Evolutionary conservation across 2,888 invertebrate species (phyloP).

Genomic region (Ptilodon capucinus): DNA sequence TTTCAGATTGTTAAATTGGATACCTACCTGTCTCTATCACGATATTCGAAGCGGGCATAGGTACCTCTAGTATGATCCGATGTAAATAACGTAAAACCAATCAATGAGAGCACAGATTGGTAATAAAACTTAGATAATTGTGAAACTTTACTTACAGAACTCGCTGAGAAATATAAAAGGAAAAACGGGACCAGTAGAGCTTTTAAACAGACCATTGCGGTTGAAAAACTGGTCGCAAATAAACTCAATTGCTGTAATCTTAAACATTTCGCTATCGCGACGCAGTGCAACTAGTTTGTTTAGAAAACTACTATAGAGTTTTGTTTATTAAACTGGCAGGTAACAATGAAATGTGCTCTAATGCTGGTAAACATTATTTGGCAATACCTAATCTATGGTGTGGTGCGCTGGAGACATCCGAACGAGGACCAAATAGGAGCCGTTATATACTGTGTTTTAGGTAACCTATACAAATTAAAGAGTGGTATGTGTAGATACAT

Average conservation of each 20-base stretch:
- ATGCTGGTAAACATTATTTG: not conserved
- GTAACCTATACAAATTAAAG: too few relatives aligned
- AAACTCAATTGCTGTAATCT: slow-evolving; percentile 1
- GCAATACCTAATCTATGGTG: not conserved
- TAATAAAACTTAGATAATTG: slow-evolving; percentile 1
- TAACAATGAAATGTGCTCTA: slow-evolving; percentile 21
- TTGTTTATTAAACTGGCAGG: slow-evolving; percentile 18
- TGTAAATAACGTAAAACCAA: too few relatives aligned
- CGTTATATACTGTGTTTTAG: not conserved
- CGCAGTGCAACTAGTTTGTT: slow-evolving; percentile 9
- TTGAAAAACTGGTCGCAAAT: slow-evolving; percentile 8
- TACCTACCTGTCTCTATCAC: too few relatives aligned
- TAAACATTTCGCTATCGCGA: slow-evolving; percentile 13
- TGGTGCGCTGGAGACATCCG: not conserved
- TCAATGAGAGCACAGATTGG: not conserved
- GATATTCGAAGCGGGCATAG: too few relatives aligned
- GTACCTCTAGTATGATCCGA: too few relatives aligned
- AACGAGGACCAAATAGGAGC: too few relatives aligned
- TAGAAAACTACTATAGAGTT: slow-evolving; percentile 21
- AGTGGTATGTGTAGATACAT: too few relatives aligned
- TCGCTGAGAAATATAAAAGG: slow-evolving; percentile 16
- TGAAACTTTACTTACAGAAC: slow-evolving; percentile 24
- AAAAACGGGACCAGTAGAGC: slow-evolving; percentile 14
- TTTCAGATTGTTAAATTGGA: not conserved
- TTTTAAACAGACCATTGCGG: slow-evolving; percentile 24